Evolutionary conservation across 2,797 vertebrate genomes (phyloP), one percentile per base, ranked within the genome.

Genomic region (Poecilia picta): DNA sequence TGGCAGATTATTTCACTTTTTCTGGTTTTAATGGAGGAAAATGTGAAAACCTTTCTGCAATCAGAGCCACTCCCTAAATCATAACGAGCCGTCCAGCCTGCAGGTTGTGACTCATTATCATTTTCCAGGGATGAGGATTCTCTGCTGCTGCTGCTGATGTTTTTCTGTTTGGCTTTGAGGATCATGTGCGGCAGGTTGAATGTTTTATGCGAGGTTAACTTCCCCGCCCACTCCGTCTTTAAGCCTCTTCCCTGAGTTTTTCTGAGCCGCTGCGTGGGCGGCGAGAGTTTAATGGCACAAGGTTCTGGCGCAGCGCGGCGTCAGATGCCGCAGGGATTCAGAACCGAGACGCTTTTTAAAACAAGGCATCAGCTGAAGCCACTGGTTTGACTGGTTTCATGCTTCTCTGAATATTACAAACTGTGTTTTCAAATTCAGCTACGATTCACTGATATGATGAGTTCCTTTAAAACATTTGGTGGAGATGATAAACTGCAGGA

Each of bases 291-390:
- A 70, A 53, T 43, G 75, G 64, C 53, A 49, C 51, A 15, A 36
- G 51, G 55, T 59, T 62, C 45, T 64, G 72, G 55, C 11, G 55
- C 55, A 15, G 43, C 77, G 13, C 53, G 33, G 57, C 53, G 41
- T 78, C 68, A 33, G 70, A 73, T 57, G 68, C 76, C 36, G 68
- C 68, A 78, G 51, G 76, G 68, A 45, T 72, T 78, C 45, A 45
- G 25, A 73, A 64, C 71, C 41, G 25, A 46, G 53, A 59, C 33
- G 43, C 8, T 28, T n/a, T 62, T 71, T n/a, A 43, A 73, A 31
- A 73, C 45, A 28, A 53, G 15, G 33, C 33, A 41, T 73, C 55
- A 51, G 6, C 43, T 62, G 1, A 3, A 47, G 41, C 49, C 45
- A 7, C 8, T 1, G 36, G 23, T 46, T 46, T 59, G 55, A 31